A percentile compares a stretch with the other conserved stretches of the same genome.
These are phyloP conservation scores for Champsocephalus esox DNA, from an alignment of 2,797 vertebrate species.

Conservation along the genomic window DNA sequence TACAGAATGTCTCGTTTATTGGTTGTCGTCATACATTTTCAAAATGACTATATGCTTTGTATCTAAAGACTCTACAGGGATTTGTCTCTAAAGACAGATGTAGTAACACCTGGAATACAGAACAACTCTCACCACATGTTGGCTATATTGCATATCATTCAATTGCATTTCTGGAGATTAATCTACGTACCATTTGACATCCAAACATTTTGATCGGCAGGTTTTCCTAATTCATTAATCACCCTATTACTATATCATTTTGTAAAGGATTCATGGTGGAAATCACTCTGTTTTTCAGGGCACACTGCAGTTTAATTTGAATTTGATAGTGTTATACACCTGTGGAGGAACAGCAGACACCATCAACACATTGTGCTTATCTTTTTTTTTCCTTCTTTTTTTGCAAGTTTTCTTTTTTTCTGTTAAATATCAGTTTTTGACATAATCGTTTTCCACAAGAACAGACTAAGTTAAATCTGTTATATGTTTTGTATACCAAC, in stretches of 20 bases:
- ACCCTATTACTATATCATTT: conserved; percentile 8
- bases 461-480: conserved; percentile 82
- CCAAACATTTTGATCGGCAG: not conserved
- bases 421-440: conserved; percentile 77
- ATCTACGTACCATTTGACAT: conserved; percentile 18
- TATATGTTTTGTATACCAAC: conserved; percentile 83
- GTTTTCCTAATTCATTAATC: conserved; percentile 13
- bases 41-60: conserved; percentile 79
- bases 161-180: conserved; percentile 5
- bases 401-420: conserved; percentile 56
- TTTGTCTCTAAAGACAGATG: conserved; percentile 76
- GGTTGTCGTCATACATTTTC: conserved; percentile 81
- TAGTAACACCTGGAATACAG: conserved; percentile 69
- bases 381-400: conserved; percentile 60
- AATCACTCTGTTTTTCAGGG: conserved; percentile 67
- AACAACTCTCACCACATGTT: conserved; percentile 61
- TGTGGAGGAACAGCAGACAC: conserved; percentile 84
- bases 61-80: conserved; percentile 81
- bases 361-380: conserved; percentile 85
- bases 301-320: conserved; percentile 57
- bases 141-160: not conserved
- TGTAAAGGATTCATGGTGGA: conserved; percentile 7
- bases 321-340: conserved; percentile 78
- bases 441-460: conserved; percentile 82
- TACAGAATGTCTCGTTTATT: conserved; percentile 83